Percentiles rank a stretch among this genome's conserved stretches.
Conservation (phyloP, 2,113 vertebrate species). For the Pelecanoides urinatrix region DNA sequence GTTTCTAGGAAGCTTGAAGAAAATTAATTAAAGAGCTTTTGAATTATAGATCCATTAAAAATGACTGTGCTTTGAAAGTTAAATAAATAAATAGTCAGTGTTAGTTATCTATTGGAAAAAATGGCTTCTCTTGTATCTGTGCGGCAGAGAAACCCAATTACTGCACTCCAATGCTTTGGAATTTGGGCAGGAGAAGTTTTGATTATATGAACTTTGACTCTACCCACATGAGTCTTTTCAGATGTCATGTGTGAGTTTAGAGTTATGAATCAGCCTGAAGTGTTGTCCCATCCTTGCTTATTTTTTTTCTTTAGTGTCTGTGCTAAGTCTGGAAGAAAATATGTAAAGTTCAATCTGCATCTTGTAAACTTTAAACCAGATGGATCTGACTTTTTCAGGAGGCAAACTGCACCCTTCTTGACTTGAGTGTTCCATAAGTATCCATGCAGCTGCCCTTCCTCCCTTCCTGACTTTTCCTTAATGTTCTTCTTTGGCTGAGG, state of each 20-base stretch:
- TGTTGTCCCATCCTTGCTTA: neutral
- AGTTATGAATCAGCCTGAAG: neutral
- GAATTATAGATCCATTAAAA: slow-evolving; percentile 46
- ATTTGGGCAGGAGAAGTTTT: neutral
- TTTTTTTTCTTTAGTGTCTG: neutral
- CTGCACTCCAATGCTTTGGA: neutral
- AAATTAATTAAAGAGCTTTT: slow-evolving; percentile 47
- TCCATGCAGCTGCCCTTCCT: neutral
- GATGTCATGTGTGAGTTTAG: neutral
- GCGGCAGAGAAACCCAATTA: neutral
- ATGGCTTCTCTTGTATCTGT: neutral
- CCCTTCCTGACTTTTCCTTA: neutral
- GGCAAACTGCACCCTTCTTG: neutral
- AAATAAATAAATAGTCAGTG: slow-evolving; percentile 19
- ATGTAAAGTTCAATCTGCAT: neutral
- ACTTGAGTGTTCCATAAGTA: neutral
- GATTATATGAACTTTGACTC: neutral
- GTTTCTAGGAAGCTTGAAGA: slow-evolving; percentile 31
- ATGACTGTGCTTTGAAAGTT: slow-evolving; percentile 30
- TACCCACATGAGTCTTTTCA: neutral
- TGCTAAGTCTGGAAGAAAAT: neutral
- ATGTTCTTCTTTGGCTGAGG: neutral
- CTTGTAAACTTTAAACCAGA: neutral
- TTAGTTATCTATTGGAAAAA: slow-evolving; percentile 19
- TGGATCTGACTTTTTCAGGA: neutral